Evolutionary conservation across 1,140 invertebrate genomes (phyloP).

Genomic region (Papilio polytes): DNA sequence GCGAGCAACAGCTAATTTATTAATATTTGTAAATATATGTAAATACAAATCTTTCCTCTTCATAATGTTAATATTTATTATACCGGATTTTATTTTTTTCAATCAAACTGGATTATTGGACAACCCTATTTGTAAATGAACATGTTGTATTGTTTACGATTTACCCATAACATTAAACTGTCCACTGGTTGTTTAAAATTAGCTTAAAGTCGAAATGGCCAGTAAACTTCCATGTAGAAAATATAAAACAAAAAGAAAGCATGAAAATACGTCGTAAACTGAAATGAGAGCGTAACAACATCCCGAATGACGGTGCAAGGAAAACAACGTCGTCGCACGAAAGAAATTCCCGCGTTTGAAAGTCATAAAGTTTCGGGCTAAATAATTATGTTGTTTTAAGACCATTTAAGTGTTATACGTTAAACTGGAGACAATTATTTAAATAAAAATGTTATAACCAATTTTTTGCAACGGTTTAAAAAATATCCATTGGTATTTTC

Average conservation of each 20-base stretch:
- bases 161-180: neutral
- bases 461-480: neutral
- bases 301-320: neutral
- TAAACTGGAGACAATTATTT: neutral
- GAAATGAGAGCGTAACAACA: conserved; percentile 28
- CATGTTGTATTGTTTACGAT: neutral
- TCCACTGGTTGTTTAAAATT: neutral
- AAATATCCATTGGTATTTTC: no score
- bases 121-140: neutral
- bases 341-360: conserved; percentile 11
- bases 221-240: neutral
- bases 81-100: neutral
- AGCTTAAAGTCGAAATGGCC: conserved; percentile 15
- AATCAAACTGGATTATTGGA: neutral
- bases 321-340: conserved; percentile 6
- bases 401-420: neutral
- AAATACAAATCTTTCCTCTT: no score
- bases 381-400: neutral
- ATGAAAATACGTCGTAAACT: conserved; percentile 29
- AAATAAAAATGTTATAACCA: neutral
- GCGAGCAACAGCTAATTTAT: no score
- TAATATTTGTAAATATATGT: no score
- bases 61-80: no score
- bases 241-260: conserved; percentile 28
- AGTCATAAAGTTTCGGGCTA: neutral